Evolutionary conservation across 2,113 vertebrate species (phyloP), one percentile per base, ranked within the genome.

Genomic region (Puntigrus tetrazona): DNA sequence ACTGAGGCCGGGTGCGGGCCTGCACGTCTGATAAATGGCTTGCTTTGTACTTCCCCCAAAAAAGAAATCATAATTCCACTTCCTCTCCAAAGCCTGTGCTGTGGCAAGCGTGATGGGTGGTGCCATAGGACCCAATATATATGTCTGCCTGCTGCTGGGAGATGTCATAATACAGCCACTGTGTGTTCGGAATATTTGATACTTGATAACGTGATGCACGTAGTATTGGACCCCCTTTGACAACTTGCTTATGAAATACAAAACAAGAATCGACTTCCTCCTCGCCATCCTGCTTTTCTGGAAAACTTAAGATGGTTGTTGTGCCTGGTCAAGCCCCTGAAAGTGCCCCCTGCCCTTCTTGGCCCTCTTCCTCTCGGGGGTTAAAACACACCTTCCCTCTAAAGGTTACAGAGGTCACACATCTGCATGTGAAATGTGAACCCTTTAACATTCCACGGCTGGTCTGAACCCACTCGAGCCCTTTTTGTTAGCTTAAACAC

Each of bases 351-450:
- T 90, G 88, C 87, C 86, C 89, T 84, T 82, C 20, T 50, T 86
- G 45, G 83, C 63, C 69, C 69, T 84, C 76, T 82, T 94, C 93
- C 94, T 93, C 88, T 89, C 88, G 78, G 92, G 92, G 93, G 93
- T 93, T 94, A 94, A 94, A 93, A 92, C 92, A 88, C 94, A 95
- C 94, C 94, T 95, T 94, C 94, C 85, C 90, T 91, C 93, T 92
- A 95, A 90, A 94, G 94, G 95, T 95, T 94, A 95, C 94, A 89
- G 94, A 91, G 94, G 96, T 96, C 95, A 95, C 95, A 96, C 96
- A 97, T 98, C 96, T 98, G 96, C 95, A 96, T 97, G 96, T 96
- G 96, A 97, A 97, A 97, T 96, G 94, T 95, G 95, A 96, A 96
- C 96, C 91, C 95, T 95, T 96, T 96, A 96, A 97, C 96, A 97